These are phyloP conservation scores for Hypomesus transpacificus DNA, from an alignment of 2,113 vertebrate genomes.

Conservation along the genomic window DNA sequence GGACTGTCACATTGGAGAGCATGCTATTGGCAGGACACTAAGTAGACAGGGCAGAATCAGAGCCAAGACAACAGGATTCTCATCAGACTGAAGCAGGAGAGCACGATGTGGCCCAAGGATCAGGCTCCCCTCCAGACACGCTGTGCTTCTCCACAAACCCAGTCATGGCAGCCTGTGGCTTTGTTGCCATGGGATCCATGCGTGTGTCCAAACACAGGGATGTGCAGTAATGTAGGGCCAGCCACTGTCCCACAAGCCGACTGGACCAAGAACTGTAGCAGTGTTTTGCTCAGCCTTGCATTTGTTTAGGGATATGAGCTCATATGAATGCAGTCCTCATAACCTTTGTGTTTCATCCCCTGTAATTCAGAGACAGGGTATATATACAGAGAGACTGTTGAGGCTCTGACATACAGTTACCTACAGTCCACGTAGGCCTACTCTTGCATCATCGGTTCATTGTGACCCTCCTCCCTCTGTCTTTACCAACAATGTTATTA, in stretches of 20 bases:
- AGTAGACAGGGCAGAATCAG: conserved; percentile 43
- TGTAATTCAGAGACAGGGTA: background rate
- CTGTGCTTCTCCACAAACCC: conserved; percentile 23
- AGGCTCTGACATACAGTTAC: too few relatives aligned
- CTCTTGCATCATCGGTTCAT: background rate
- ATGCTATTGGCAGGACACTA: conserved; percentile 49
- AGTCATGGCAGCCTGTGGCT: conserved; percentile 52
- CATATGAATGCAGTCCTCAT: background rate
- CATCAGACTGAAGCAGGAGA: conserved; percentile 42
- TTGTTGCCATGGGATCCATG: conserved; percentile 64
- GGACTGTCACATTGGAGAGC: conserved; percentile 54
- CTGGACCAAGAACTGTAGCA: too few relatives aligned
- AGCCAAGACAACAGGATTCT: conserved; percentile 34
- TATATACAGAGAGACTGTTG: too few relatives aligned
- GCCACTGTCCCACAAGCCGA: too few relatives aligned
- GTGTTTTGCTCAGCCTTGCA: too few relatives aligned
- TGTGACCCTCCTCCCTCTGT: background rate
- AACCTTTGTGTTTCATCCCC: background rate
- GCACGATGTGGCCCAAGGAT: conserved; percentile 40
- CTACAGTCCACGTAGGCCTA: too few relatives aligned
- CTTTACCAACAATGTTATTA: background rate
- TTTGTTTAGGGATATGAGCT: too few relatives aligned
- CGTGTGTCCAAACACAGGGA: conserved; percentile 37
- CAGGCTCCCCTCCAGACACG: conserved; percentile 40
- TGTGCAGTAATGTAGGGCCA: conserved; percentile 24